phyloP scores from a whole-genome alignment of 2,888 invertebrate genomes.

The Microctonus hyperodae region DNA sequence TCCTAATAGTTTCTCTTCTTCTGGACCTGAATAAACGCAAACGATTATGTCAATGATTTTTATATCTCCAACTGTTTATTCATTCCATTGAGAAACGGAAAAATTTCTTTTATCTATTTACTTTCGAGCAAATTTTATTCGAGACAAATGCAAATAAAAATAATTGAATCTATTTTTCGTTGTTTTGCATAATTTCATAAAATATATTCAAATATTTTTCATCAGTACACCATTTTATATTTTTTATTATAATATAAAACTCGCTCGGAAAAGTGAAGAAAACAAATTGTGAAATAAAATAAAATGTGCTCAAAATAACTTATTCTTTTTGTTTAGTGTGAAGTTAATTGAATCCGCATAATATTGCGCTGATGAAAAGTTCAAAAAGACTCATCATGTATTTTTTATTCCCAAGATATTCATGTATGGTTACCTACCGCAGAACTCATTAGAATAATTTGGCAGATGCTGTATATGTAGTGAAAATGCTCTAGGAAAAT shows the following conservation, averaged over 20 bases:
- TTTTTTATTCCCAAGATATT: slow-evolving; percentile 15
- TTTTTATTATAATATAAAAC: not conserved
- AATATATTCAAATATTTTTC: no score
- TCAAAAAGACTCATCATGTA: not conserved
- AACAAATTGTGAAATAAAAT: not conserved
- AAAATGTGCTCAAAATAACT: not conserved
- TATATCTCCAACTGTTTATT: slow-evolving; percentile 10
- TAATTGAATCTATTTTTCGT: no score
- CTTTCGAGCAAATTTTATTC: no score
- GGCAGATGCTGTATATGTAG: slow-evolving; percentile 1
- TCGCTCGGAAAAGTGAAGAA: not conserved
- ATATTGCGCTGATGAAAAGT: not conserved
- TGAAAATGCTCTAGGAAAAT: slow-evolving; percentile 16
- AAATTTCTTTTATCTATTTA: no score
- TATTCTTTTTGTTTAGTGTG: not conserved
- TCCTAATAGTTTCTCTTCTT: slow-evolving; percentile 87
- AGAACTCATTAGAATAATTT: slow-evolving; percentile 26
- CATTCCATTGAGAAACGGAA: no score
- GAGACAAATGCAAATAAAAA: no score
- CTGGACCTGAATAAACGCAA: slow-evolving; percentile 72
- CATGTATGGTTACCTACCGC: not conserved
- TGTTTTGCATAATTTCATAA: no score
- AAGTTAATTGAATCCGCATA: slow-evolving; percentile 1
- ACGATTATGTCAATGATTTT: slow-evolving; percentile 7
- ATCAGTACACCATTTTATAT: no score